Conservation (phyloP, 1,140 invertebrate genomes). For the Hycleus cichorii region DNA sequence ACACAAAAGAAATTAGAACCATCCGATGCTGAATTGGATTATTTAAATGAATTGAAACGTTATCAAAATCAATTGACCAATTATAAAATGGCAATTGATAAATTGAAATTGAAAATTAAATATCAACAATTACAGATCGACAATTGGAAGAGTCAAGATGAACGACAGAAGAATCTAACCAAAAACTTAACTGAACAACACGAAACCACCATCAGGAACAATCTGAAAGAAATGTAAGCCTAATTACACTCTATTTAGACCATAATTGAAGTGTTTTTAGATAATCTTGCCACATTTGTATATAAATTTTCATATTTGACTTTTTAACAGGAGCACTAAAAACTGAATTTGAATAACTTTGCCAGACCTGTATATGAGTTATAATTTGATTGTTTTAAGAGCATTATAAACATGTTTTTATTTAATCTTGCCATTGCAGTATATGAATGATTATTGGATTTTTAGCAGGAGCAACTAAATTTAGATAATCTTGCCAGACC, state of each 20-base stretch:
- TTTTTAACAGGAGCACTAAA: too few species aligned
- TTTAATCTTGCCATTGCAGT: too few species aligned
- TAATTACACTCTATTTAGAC: not conserved
- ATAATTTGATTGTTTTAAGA: too few species aligned
- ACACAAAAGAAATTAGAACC: constrained; percentile 34
- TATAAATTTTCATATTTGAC: too few species aligned
- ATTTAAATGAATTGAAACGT: constrained; percentile 31
- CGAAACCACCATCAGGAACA: constrained; percentile 46
- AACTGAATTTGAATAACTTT: too few species aligned
- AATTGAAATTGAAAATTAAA: constrained; percentile 37
- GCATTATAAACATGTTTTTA: too few species aligned
- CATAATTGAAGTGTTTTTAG: too few species aligned
- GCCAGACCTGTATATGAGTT: too few species aligned
- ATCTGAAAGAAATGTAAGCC: constrained; percentile 49
- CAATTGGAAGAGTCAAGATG: constrained; percentile 44
- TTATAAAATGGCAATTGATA: constrained; percentile 25
- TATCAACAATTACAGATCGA: constrained; percentile 42
- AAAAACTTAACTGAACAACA: constrained; percentile 44
- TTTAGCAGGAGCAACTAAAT: too few species aligned
- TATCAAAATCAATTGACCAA: not conserved
- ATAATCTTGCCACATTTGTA: too few species aligned
- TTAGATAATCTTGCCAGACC: too few species aligned
- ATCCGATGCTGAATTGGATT: constrained; percentile 38
- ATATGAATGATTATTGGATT: too few species aligned
- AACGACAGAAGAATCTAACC: constrained; percentile 40